phyloP scores from a whole-genome alignment of 2,113 vertebrate species.

The Saiga tatarica region DNA sequence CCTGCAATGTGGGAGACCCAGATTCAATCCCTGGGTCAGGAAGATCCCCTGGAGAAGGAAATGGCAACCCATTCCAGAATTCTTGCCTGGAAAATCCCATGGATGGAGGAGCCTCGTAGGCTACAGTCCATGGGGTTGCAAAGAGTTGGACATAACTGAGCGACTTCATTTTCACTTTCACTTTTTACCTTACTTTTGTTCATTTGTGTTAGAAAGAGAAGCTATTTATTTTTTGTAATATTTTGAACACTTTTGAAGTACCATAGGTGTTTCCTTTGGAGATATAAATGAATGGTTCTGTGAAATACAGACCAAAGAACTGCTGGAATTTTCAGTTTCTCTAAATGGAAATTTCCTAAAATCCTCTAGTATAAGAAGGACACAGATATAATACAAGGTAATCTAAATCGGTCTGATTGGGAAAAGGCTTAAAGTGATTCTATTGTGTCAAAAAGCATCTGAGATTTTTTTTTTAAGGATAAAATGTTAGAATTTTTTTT shows the following conservation, averaged over 20 bases:
- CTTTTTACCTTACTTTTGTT: not conserved
- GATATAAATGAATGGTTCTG: not conserved
- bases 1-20: not conserved
- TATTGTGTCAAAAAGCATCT: not conserved
- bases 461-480: constrained; percentile 24
- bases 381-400: not conserved
- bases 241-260: not conserved
- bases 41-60: not conserved
- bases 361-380: not conserved
- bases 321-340: not conserved
- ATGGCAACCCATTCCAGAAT: not conserved
- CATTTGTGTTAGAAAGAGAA: constrained; percentile 1
- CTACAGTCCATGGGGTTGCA: not conserved
- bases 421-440: not conserved
- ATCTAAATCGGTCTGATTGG: not conserved
- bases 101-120: not conserved
- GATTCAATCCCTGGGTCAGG: not conserved
- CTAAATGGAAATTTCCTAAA: not conserved
- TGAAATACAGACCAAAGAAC: not conserved
- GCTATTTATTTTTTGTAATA: not conserved
- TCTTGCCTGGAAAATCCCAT: not conserved
- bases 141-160: not conserved
- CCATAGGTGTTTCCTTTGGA: not conserved
- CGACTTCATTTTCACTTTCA: not conserved
- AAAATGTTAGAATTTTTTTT: constrained; percentile 59